Conservation (phyloP, 2,888 invertebrate species). For the Brachyptera risi region DNA sequence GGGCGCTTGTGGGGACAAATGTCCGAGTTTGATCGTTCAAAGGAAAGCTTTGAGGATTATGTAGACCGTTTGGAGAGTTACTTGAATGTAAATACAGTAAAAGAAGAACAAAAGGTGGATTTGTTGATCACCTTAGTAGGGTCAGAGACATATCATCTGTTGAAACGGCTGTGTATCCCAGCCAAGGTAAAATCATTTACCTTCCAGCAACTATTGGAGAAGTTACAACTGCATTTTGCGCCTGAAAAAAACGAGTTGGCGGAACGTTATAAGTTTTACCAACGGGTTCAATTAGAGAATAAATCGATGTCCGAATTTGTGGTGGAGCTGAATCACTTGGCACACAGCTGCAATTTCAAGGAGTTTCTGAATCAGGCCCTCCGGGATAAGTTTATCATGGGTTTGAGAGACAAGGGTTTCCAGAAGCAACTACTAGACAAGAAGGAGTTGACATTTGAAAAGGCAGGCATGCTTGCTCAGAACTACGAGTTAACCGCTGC, state of each 20-base stretch:
- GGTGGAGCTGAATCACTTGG: slow-evolving; percentile 34
- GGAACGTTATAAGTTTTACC: slow-evolving; percentile 37
- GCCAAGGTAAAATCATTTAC: slow-evolving; percentile 28
- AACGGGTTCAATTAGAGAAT: slow-evolving; percentile 30
- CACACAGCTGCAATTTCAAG: slow-evolving; percentile 35
- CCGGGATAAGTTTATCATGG: slow-evolving; percentile 36
- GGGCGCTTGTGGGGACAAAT: too few relatives aligned
- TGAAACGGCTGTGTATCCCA: slow-evolving; percentile 24
- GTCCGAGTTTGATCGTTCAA: too few relatives aligned
- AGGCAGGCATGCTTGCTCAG: slow-evolving; percentile 28
- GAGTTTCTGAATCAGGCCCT: slow-evolving; percentile 35
- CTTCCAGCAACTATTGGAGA: slow-evolving; percentile 31
- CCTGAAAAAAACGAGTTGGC: slow-evolving; percentile 36
- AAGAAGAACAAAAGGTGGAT: slow-evolving; percentile 32
- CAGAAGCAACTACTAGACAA: slow-evolving; percentile 34
- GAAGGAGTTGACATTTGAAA: slow-evolving; percentile 29
- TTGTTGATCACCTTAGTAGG: slow-evolving; percentile 36
- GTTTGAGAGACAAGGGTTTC: slow-evolving; percentile 31
- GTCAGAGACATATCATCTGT: slow-evolving; percentile 32
- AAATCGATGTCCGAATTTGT: slow-evolving; percentile 32
- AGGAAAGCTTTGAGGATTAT: slow-evolving; percentile 30
- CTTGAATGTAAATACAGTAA: slow-evolving; percentile 34
- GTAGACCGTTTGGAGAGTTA: slow-evolving; percentile 35
- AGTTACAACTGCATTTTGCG: slow-evolving; percentile 30
- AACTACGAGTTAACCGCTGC: slow-evolving; percentile 29